Conservation (phyloP, 2,113 vertebrate species). For the human region DNA sequence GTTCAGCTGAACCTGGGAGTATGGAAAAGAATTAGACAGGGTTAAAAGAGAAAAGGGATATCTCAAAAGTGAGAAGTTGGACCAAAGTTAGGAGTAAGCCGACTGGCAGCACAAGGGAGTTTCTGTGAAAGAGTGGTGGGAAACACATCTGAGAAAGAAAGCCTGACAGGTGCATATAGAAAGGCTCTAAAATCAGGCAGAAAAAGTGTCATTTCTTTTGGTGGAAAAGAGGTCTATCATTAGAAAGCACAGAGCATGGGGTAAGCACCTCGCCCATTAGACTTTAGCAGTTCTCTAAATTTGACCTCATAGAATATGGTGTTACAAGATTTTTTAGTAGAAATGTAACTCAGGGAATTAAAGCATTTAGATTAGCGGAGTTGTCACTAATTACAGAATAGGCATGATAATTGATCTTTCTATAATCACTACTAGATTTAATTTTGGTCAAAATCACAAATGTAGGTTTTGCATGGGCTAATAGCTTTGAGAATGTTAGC, state of each 20-base stretch:
- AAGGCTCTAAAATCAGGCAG: background rate
- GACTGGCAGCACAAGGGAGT: background rate
- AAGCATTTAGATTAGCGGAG: background rate
- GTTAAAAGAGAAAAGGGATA: background rate
- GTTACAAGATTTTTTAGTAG: background rate
- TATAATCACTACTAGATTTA: background rate
- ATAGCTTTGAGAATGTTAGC: background rate
- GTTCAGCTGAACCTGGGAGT: background rate
- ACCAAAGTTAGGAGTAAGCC: background rate
- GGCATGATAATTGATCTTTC: background rate
- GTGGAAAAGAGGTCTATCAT: background rate
- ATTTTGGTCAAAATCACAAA: background rate
- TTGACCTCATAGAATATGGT: background rate
- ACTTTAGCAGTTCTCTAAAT: background rate
- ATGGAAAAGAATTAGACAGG: background rate
- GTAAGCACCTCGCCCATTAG: background rate
- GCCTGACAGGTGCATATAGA: fast-evolving
- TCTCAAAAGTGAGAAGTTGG: background rate
- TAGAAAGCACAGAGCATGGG: background rate
- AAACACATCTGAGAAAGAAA: background rate
- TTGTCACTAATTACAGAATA: background rate
- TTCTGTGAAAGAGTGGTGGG: background rate
- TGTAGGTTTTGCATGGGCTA: background rate
- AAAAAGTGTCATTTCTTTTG: background rate
- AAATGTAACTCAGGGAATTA: background rate